Conservation (phyloP, 2,888 invertebrate species). For the Limnephilus rhombicus region DNA sequence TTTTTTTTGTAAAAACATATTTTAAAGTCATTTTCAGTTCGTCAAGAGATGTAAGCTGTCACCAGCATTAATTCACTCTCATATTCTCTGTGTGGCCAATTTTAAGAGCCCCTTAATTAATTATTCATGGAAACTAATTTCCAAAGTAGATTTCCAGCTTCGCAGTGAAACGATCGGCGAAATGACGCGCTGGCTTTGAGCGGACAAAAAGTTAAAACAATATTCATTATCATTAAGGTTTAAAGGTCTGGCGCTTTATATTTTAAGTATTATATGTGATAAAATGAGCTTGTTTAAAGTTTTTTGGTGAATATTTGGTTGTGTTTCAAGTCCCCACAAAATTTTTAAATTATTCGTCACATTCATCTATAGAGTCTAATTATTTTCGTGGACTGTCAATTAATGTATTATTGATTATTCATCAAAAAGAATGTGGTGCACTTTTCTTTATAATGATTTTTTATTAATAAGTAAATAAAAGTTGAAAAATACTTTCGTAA, state of each 20-base stretch:
- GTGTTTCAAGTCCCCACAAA: neutral
- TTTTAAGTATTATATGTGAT: neutral
- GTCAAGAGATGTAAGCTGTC: neutral
- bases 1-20: neutral
- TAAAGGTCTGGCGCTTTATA: neutral
- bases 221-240: neutral
- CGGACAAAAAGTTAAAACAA: neutral
- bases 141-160: constrained; percentile 31
- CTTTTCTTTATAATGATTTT: no score
- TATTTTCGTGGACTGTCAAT: no score
- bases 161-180: neutral
- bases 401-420: no score
- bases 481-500: no score
- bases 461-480: no score
- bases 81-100: constrained; percentile 46
- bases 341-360: neutral
- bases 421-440: no score
- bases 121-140: constrained; percentile 54
- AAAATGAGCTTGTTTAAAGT: neutral
- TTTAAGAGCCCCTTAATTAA: constrained; percentile 51
- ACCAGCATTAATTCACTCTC: constrained; percentile 25
- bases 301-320: neutral
- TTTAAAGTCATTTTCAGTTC: neutral
- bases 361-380: no score
- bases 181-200: neutral